Evolutionary conservation across 1,140 invertebrate genomes (phyloP).

Genomic region (Trypoxylus dichotomus): DNA sequence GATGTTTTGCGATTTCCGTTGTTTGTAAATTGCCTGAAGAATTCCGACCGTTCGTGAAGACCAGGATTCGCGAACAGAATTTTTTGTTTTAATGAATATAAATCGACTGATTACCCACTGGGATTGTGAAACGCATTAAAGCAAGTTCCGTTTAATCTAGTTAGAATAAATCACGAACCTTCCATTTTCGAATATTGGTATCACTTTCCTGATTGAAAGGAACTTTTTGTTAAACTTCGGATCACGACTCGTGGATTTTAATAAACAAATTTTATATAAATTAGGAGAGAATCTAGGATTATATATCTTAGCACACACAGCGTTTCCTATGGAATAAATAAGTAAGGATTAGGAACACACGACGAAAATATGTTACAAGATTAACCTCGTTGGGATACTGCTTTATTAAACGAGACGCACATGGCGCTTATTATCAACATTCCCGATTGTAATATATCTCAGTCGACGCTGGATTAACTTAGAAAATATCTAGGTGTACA

Average conservation of each 20-base stretch:
- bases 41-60: background rate
- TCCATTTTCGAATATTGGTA: background rate
- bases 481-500: background rate
- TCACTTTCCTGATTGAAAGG: background rate
- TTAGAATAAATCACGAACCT: background rate
- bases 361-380: background rate
- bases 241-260: background rate
- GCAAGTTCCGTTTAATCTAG: background rate
- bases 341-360: slow-evolving; percentile 2
- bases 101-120: slow-evolving; percentile 6
- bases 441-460: background rate
- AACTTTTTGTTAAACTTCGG: background rate
- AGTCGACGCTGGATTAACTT: background rate
- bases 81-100: slow-evolving; percentile 8
- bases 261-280: background rate
- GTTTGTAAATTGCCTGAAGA: background rate
- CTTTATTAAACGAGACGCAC: background rate
- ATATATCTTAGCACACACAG: background rate
- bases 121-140: background rate
- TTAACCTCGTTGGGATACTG: background rate
- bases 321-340: background rate
- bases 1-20: slow-evolving; percentile 10
- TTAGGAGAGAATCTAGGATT: too few relatives aligned
- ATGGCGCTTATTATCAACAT: background rate
- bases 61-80: background rate